Base-by-base conservation (phyloP, 2,797 vertebrate genomes). In the Poecilia picta region DNA sequence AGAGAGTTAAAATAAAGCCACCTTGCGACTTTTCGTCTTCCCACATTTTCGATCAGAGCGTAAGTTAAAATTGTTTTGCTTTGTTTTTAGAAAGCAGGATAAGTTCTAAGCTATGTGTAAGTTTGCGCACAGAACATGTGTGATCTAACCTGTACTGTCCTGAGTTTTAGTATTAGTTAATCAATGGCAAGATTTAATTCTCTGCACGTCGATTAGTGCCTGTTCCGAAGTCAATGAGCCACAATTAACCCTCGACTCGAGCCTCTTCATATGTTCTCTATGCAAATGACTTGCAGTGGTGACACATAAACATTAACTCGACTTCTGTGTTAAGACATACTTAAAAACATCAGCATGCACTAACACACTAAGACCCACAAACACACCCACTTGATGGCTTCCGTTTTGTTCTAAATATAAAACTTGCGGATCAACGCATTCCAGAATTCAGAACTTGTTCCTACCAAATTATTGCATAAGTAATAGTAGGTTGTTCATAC, bases 281-380 rank as follows among this genome's bases (percentile, higher is more conserved):
- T 86, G 84, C 84, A 87, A 91, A 91, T 82, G 68, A 73, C 20
- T 73, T 59, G 62, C 76, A 20, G 3, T 64, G 16, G 76, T 79
- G 68, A 77, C 79, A 81, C 57, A 64, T 90, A 90, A 88, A 91
- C 89, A 91, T 92, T 88, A 91, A 92, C 89, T 81, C 36, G 71
- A 46, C 83, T 31, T 12, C 53, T 73, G 78, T 83, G 23, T 81
- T 81, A 82, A 73, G 72, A 80, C 72, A 74, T 73, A 66, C 74
- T 85, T 87, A 87, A 83, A 89, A 87, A 84, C 87, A 92, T 86
- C 46, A 80, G 46, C 57, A 85, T 82, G 84, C 86, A 68, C 79
- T 78, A 73, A 87, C 82, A 88, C 85, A 66, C 78, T 72, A 33
- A 53, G 36, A 83, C 71, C 70, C 76, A 75, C 87, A 87, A 74